phyloP scores from a whole-genome alignment of 2,888 invertebrate species.

The Limnephilus lunatus region DNA sequence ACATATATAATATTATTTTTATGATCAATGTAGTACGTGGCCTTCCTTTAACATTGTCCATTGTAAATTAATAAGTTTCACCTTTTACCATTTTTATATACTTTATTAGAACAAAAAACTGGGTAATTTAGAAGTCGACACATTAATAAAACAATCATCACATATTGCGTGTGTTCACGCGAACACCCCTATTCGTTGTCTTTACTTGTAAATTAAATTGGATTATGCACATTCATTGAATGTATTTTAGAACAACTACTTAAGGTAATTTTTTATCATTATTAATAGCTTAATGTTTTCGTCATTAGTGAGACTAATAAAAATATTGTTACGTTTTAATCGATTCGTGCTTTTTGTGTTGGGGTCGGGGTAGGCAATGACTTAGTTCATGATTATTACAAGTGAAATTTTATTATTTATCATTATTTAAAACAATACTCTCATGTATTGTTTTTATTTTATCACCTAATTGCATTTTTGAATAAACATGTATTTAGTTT shows the following conservation, averaged over 20 bases:
- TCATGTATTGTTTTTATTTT: no score
- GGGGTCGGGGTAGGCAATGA: not conserved
- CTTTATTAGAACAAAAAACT: no score
- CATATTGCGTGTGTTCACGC: not conserved
- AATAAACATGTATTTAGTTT: not conserved
- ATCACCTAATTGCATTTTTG: no score
- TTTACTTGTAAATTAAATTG: not conserved
- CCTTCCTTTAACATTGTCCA: not conserved
- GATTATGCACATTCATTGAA: not conserved
- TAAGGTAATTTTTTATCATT: not conserved
- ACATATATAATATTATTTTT: not conserved
- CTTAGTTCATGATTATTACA: not conserved
- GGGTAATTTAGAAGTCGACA: not conserved
- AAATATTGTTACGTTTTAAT: not conserved
- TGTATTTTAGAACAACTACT: not conserved
- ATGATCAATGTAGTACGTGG: not conserved
- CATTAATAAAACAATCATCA: not conserved
- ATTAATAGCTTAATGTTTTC: not conserved
- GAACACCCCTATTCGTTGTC: not conserved
- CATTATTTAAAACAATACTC: not conserved
- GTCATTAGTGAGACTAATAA: not conserved
- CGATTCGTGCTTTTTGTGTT: not conserved
- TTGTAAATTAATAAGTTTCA: not conserved
- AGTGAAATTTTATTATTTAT: not conserved
- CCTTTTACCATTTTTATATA: not conserved